Evolutionary conservation across 2,113 vertebrate species (phyloP), one percentile per base, ranked within the genome.

Genomic region (Mormyrus lacerda): DNA sequence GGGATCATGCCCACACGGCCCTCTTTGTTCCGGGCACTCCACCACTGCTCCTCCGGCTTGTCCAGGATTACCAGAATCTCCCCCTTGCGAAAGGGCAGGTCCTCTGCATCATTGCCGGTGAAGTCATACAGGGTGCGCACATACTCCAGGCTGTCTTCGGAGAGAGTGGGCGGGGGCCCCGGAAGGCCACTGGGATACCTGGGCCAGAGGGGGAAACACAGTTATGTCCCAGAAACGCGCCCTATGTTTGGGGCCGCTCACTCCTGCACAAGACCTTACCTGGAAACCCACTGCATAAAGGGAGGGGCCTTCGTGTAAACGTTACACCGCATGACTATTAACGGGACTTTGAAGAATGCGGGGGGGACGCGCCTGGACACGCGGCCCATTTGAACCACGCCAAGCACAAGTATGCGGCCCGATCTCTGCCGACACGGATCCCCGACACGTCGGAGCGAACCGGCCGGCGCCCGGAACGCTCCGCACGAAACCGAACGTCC

Each of bases 11-110:
- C 98, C n/a, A 96, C 91, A 3, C 97, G 97, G 89, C 98, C 98
- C 8, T 99, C 98, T 94, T 98, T 99, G 94, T 96, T 99, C 90
- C 98, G 97, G 93, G 98, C 98, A 1, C 98, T 99, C 98, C 98
- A 99, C 98, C 98, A 99, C 94, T 99, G 98, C 95, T 99, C 98
- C 95, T 99, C 98, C 0, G 98, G 98, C 92, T 99, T 99, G 92
- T 99, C 98, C 55, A 99, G 92, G 90, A 99, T 99, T n/a, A 96
- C 96, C 50, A 99, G 95, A 89, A 99, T 93, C 94, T 99, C 98
- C 0, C 98, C 98, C 92, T 98, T 99, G 93, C 98, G 99, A 92
- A 99, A 99, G 4, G 98, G 98, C 89, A 99, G 96, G 93, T 99
- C 98, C 95, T 99, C 98, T 0, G 97, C 97, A 87, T 99, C 98